These are phyloP conservation scores for Rhadina sibilatrix DNA, from an alignment of 2,113 vertebrate genomes.

Conservation along the genomic window DNA sequence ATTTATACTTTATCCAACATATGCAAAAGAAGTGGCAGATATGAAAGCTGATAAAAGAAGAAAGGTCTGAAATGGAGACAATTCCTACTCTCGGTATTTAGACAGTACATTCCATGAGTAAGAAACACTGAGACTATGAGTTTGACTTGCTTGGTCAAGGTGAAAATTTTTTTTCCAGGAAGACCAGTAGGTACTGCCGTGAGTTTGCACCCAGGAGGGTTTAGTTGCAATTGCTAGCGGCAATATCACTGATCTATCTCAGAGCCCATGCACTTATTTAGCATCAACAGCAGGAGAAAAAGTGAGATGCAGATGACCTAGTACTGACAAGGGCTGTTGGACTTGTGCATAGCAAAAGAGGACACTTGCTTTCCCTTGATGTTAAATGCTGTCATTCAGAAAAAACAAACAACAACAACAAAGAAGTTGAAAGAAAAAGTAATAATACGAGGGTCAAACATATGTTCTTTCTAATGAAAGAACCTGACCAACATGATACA, in stretches of 20 bases:
- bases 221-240: background rate
- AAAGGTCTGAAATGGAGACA: background rate
- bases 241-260: background rate
- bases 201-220: background rate
- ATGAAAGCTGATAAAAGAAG: background rate
- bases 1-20: background rate
- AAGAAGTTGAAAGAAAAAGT: background rate
- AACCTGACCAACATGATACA: background rate
- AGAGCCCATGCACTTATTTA: background rate
- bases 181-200: background rate
- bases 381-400: background rate
- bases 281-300: background rate
- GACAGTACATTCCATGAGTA: background rate
- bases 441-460: background rate
- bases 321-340: background rate
- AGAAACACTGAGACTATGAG: background rate
- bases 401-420: background rate
- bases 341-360: background rate
- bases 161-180: slow-evolving; percentile 15
- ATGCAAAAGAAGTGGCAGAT: background rate
- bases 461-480: background rate
- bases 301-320: background rate
- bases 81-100: background rate
- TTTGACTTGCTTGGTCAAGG: slow-evolving; percentile 41
- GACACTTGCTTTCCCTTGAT: background rate